phyloP scores from a whole-genome alignment of 1,140 invertebrate species.

The Orussus abietinus region DNA sequence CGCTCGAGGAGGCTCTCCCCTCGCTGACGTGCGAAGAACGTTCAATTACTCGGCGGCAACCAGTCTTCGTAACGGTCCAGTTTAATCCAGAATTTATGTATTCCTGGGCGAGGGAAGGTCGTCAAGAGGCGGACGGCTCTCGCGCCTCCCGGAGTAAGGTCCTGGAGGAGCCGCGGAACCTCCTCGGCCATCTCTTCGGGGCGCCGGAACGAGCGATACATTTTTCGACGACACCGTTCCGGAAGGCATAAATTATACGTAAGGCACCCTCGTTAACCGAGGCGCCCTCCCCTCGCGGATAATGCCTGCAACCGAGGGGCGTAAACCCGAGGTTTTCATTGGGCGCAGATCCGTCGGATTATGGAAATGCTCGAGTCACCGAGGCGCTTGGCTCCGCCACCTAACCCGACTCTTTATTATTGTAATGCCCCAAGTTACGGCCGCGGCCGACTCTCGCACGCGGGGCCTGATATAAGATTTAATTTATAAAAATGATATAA shows the following conservation, averaged over 20 bases:
- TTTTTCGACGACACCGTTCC: not conserved
- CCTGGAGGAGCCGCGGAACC: no score
- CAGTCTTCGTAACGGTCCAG: no score
- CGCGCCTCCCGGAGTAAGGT: no score
- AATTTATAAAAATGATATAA: constrained; percentile 41
- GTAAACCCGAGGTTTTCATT: constrained; percentile 43
- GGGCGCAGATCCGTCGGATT: constrained; percentile 34
- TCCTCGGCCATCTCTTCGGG: no score
- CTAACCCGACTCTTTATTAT: constrained; percentile 47
- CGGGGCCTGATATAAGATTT: constrained; percentile 28
- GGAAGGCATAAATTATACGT: not conserved
- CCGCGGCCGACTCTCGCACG: constrained; percentile 21
- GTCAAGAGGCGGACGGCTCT: no score
- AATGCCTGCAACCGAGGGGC: constrained; percentile 10
- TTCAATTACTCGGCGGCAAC: no score
- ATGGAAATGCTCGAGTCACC: constrained; percentile 39
- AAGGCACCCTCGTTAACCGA: constrained; percentile 7
- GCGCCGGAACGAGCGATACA: constrained; percentile 1
- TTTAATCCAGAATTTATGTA: no score
- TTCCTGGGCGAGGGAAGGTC: no score
- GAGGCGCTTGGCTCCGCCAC: constrained; percentile 18
- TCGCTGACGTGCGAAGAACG: no score
- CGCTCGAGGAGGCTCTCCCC: no score
- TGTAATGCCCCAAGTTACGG: constrained; percentile 47
- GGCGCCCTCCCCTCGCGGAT: constrained; percentile 3